Evolutionary conservation across 2,797 vertebrate genomes (phyloP), one percentile per base, ranked within the genome.

Genomic region (Mormyrops boulengeri): DNA sequence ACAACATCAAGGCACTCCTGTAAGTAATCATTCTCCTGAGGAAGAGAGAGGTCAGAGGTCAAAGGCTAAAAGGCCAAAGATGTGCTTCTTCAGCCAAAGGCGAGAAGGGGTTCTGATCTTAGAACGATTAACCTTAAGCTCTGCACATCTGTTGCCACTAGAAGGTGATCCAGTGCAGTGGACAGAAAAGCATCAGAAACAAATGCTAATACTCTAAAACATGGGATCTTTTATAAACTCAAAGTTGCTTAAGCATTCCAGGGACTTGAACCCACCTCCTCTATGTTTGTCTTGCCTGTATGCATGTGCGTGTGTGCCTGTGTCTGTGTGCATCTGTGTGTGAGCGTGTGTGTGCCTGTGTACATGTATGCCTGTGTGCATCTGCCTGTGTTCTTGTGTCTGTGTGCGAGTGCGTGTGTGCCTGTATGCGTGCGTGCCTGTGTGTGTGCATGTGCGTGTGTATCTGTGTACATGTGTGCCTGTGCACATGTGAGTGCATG

Each of bases 1-100:
- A 99, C 96, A 52, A 97, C 98, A 60, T 99, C 98, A 90, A 99
- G 97, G 96, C 98, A 99, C 95, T 99, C 98, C 94, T 99, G 99
- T 69, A 99, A 96, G 94, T 97, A 98, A 91, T 99, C 99, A 0
- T 98, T 99, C 94, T 99, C 99, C 98, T 99, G 94, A 89, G 89
- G 90, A 90, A 52, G 84, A 66, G 50, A 47, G 66, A 87, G 86
- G 38, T 14, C 49, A 86, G 26, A 57, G 53, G 52, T 80, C 62
- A 88, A 14, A 82, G 4, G 26, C 17, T n/a, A 12, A 49, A 26
- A 85, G 7, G 19, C 17, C 6, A 77, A 19, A 88, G 26, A 1
- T 3, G 1, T 49, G 82, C 7, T n/a, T 34, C 60, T 30, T 89
- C 90, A 88, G 82, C n/a, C 38, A 3, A 44, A 84, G 92, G 34